Evolutionary conservation across 2,888 invertebrate genomes (phyloP), one percentile per base, ranked within the genome.

Genomic region (Agrilus biguttatus): DNA sequence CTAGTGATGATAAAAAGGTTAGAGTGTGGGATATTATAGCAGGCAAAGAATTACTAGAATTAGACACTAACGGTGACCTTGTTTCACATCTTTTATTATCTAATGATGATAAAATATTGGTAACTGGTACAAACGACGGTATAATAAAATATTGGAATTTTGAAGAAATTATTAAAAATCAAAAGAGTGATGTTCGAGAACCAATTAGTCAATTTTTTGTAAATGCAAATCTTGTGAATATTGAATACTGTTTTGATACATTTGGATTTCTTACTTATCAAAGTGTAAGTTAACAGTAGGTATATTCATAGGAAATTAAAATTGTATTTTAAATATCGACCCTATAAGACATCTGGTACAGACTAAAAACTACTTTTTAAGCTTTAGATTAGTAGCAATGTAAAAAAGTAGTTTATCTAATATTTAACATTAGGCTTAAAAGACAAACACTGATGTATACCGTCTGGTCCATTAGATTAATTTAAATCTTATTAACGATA

Each of bases 1-100:
- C 84, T 33, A 90, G 88, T 48, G 83, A 83, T 53, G 83, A 83
- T 57, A 73, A 78, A 53, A 71, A 74, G 52, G 73, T 85, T 13
- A 72, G 77, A 61, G 70, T 85, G 14, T 86, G 84, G 84, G 83
- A 85, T 58, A 59, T 86, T 49, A 71, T 76, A 5, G 72, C 75
- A 17, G 77, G 81, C 8, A 73, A 73, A 39, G 69, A 78, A 45
- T 59, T 80, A 12, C 72, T 74, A 47, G 81, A 83, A 57, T 69
- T 82, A 45, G 68, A 72, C 49, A 78, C 78, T 1, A 80, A 80
- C 55, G 72, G 74, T 36, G 75, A 76, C 33, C 73, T 74, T 40
- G 70, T 83, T 12, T 73, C 74, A 3, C 68, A 75, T 14, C 62
- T 83, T 8, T 70, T 73, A 44, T 83, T 83, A 76, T 78, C 71